phyloP scores from a whole-genome alignment of 2,797 vertebrate species.

The Melanogrammus aeglefinus region DNA sequence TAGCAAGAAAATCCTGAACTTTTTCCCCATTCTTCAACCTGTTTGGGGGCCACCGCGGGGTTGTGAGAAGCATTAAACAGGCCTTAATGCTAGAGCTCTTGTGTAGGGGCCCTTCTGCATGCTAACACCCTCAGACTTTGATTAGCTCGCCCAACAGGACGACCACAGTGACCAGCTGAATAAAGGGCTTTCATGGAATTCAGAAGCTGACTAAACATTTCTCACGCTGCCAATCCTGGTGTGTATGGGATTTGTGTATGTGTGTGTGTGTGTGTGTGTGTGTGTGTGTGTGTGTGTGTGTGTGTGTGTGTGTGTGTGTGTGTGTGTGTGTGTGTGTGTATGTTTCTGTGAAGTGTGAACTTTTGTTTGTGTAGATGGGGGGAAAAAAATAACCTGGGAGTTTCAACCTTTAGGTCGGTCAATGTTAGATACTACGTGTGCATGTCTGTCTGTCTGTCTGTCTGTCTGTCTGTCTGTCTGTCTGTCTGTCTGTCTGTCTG shows the following conservation, averaged over 20 bases:
- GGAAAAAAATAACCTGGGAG: not conserved
- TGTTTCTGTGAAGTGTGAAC: not conserved
- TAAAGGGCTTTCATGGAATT: slow-evolving; percentile 61
- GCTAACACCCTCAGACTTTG: slow-evolving; percentile 60
- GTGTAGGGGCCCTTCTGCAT: slow-evolving; percentile 42
- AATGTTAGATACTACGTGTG: not conserved
- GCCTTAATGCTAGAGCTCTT: slow-evolving; percentile 41
- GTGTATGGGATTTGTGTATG: slow-evolving; percentile 14
- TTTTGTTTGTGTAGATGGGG: slow-evolving; percentile 2
- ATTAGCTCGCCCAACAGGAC: slow-evolving; percentile 57
- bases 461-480: not conserved
- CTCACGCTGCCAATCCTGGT: slow-evolving; percentile 26
- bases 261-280: not conserved
- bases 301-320: not conserved
- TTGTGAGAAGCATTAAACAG: slow-evolving; percentile 27
- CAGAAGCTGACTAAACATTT: slow-evolving; percentile 37
- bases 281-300: not conserved
- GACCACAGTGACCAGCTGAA: slow-evolving; percentile 45
- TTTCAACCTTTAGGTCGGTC: not conserved
- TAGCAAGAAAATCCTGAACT: slow-evolving; percentile 10
- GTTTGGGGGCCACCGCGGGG: slow-evolving; percentile 20
- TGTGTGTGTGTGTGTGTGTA: not conserved
- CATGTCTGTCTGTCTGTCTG: slow-evolving; percentile 4
- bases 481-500: not conserved
- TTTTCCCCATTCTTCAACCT: slow-evolving; percentile 22